Evolutionary conservation across 2,888 invertebrate species (phyloP).

Genomic region (Hyposoter dolosus): DNA sequence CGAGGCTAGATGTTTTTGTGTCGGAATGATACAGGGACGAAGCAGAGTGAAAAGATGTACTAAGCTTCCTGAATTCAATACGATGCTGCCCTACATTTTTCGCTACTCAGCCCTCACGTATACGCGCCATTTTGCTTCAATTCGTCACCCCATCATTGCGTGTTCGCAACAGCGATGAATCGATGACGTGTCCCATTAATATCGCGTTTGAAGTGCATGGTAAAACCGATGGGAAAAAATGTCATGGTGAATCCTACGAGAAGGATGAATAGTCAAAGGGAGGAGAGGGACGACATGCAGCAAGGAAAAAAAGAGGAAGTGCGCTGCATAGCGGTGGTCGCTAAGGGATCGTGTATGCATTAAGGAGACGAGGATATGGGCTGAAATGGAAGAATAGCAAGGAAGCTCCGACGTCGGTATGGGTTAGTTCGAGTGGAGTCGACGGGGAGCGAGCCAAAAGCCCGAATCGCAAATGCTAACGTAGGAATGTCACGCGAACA

Average conservation of each 20-base stretch:
- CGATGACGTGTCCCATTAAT: conserved; percentile 63
- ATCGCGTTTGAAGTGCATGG: conserved; percentile 57
- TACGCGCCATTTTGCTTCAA: conserved; percentile 28
- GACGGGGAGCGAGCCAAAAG: conserved; percentile 43
- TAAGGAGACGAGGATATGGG: conserved; percentile 10
- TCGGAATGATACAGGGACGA: not conserved
- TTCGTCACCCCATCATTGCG: conserved; percentile 52
- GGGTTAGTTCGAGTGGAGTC: conserved; percentile 24
- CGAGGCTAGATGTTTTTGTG: not conserved
- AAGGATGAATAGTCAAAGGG: conserved; percentile 19
- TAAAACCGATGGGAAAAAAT: conserved; percentile 59
- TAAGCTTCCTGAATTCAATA: not conserved
- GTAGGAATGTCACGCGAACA: conserved; percentile 71
- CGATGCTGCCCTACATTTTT: conserved; percentile 13
- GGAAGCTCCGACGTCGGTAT: conserved; percentile 28
- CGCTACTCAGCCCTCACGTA: conserved; percentile 16
- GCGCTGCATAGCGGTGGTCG: conserved; percentile 42
- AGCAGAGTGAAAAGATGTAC: not conserved
- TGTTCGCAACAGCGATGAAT: conserved; percentile 67
- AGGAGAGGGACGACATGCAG: not conserved
- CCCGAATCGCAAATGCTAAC: conserved; percentile 70
- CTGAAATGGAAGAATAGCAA: conserved; percentile 30
- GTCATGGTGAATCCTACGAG: conserved; percentile 52
- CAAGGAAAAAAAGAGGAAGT: conserved; percentile 25
- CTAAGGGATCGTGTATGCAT: conserved; percentile 19